These are phyloP conservation scores for Chascanopsetta lugubris DNA, from an alignment of 2,113 vertebrate species.

Conservation along the genomic window DNA sequence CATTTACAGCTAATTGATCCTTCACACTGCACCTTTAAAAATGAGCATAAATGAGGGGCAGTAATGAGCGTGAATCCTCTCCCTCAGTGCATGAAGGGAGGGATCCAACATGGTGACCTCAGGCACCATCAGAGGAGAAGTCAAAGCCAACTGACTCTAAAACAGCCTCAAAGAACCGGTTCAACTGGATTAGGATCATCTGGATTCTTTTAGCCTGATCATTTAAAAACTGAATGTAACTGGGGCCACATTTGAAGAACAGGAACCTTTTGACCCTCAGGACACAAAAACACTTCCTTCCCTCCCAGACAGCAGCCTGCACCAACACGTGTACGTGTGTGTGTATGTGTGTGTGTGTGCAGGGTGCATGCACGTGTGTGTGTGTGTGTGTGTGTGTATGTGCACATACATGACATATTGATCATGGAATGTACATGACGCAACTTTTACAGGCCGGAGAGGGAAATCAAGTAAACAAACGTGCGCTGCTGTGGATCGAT, in stretches of 20 bases:
- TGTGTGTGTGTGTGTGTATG: conserved; percentile 8
- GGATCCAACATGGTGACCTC: neutral
- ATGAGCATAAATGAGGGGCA: no score
- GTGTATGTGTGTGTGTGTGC: conserved; percentile 21
- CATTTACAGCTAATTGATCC: no score
- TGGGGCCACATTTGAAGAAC: neutral
- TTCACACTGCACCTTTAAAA: no score
- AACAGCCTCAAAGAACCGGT: neutral
- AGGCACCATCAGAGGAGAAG: neutral
- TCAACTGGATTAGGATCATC: neutral
- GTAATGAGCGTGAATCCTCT: neutral
- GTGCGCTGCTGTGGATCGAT: conserved; percentile 32
- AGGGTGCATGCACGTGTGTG: conserved; percentile 6
- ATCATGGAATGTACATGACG: conserved; percentile 68
- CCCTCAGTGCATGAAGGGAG: neutral
- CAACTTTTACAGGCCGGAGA: conserved; percentile 42
- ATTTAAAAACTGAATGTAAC: neutral
- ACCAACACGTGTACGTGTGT: conserved; percentile 14
- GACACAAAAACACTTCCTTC: conserved; percentile 15
- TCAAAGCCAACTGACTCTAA: neutral
- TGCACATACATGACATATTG: conserved; percentile 52
- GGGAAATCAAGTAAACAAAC: conserved; percentile 60
- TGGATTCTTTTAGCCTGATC: neutral
- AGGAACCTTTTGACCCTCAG: conserved; percentile 5
- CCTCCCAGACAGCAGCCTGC: conserved; percentile 18